Evolutionary conservation across 2,888 invertebrate species (phyloP), one percentile per base, ranked within the genome.

Genomic region (Apodemia mormo): DNA sequence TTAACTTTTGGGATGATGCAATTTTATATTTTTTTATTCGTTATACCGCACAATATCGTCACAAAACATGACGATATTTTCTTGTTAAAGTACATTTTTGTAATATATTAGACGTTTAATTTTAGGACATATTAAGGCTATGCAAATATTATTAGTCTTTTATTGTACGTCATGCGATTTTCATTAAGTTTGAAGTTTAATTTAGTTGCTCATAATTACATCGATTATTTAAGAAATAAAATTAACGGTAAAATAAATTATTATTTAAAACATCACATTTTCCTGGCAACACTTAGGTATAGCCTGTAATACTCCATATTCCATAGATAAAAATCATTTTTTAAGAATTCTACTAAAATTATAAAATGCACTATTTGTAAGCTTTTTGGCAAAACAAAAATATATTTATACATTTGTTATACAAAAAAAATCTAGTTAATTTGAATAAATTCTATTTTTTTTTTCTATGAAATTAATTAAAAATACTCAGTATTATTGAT

Each of bases 201-300:
- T 30, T 61, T 77, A 78, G 76, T 82, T 87, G 90, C 90, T 91
- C 91, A 91, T 88, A 79, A 85, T 82, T 81, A 76, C 80, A 79
- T 83, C 89, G 90, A 91, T 88, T 90, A 90, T 85, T 76, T 86
- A 83, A 61, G 61, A 14, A 61, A 61, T 61, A 33, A 30, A 61
- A 61, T 61, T 61, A 61, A 61, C 12, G 30, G 14, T 61, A 61
- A 33, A 12, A 33, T 61, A 61, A 61, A 61, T 61, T 61, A 61
- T 33, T 61, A 33, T 29, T 61, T 61, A 1, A 14, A 33, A 33
- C 61, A 61, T 61, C 61, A 61, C 61, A 61, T 30, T 33, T 6
- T 61, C 14, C 14, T 49, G 49, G 45, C 12, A 45, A 45, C 12
- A 45, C 45, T 58, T 58, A 58, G 58, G 30, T 58, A 58, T 58